phyloP scores from a whole-genome alignment of 2,797 vertebrate species.

The Cryptoprocta ferox region DNA sequence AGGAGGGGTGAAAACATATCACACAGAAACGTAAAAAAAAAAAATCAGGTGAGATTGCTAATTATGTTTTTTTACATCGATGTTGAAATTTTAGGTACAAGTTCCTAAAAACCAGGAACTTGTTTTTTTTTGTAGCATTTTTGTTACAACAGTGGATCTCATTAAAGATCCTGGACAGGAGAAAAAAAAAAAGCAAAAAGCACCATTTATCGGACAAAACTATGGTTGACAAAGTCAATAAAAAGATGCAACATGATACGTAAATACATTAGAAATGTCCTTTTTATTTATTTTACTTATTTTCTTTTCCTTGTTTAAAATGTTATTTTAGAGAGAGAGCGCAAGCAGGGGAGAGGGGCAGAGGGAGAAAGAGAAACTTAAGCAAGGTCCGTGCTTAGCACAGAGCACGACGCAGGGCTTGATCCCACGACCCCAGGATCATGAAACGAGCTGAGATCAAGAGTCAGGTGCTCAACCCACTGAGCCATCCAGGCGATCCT shows the following conservation, averaged over 20 bases:
- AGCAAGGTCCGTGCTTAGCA: no score
- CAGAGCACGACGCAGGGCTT: no score
- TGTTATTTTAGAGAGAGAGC: no score
- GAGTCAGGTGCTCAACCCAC: no score
- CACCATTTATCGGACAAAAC: conserved; percentile 49
- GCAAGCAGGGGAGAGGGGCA: no score
- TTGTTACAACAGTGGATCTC: neutral
- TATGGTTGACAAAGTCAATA: neutral
- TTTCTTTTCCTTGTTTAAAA: no score
- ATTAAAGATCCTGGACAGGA: neutral
- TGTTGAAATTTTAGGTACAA: neutral
- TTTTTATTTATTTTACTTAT: neutral
- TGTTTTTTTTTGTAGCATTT: neutral
- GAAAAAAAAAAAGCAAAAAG: neutral
- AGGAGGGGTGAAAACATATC: neutral
- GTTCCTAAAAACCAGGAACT: neutral
- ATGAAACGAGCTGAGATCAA: no score
- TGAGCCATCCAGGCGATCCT: no score
- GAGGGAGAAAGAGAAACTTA: no score
- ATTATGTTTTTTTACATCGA: neutral
- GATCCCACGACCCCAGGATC: no score
- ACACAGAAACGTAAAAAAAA: neutral
- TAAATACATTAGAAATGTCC: neutral
- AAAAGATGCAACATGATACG: neutral
- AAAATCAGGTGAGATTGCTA: neutral